These are phyloP conservation scores for Agapornis canus DNA, from an alignment of 2,797 vertebrate species.

Conservation along the genomic window DNA sequence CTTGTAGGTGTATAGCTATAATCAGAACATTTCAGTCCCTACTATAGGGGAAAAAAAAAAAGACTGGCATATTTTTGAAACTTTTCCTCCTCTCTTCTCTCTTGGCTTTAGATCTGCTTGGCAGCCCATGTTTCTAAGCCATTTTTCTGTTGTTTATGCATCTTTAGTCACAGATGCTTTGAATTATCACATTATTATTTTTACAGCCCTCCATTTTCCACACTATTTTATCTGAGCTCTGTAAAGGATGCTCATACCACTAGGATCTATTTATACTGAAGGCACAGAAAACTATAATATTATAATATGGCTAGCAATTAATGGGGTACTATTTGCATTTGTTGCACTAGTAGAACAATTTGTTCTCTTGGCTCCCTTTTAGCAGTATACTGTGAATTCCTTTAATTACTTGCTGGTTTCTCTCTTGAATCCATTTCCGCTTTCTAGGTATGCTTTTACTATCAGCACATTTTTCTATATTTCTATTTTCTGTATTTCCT, in stretches of 20 bases:
- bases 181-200: background rate
- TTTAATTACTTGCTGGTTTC: background rate
- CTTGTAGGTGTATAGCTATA: background rate
- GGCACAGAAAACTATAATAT: background rate
- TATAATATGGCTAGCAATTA: background rate
- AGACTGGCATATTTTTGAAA: background rate
- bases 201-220: background rate
- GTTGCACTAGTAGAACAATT: background rate
- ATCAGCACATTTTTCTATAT: background rate
- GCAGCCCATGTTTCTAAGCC: background rate
- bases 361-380: background rate
- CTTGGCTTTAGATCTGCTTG: background rate
- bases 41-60: background rate
- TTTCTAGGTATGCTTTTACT: background rate
- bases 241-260: background rate
- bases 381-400: background rate
- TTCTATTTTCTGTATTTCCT: too few species aligned
- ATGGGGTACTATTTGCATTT: background rate
- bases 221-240: background rate
- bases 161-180: constrained; percentile 30
- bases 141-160: constrained; percentile 23
- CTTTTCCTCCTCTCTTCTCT: background rate
- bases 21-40: background rate
- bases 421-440: background rate
- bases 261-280: background rate